Conservation (phyloP, 2,888 invertebrate genomes). For the Lapara coniferarum region DNA sequence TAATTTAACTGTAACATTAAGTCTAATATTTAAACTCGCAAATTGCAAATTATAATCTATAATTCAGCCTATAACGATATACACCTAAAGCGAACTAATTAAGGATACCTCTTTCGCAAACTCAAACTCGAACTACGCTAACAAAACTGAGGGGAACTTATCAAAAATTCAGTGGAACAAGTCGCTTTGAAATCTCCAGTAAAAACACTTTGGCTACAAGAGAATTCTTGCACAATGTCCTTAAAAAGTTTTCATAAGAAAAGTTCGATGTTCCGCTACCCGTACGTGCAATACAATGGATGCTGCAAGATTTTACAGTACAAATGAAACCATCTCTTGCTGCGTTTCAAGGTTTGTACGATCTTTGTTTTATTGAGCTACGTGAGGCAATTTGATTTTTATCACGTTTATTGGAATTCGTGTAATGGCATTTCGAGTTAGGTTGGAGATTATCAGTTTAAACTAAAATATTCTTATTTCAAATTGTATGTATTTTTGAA, state of each 20-base stretch:
- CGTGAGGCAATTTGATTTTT: slow-evolving; percentile 10
- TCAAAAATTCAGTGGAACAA: slow-evolving; percentile 34
- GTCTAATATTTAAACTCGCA: neutral
- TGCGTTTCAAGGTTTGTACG: slow-evolving; percentile 8
- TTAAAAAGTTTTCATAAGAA: slow-evolving; percentile 67
- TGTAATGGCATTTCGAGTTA: no score
- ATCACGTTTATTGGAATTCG: neutral
- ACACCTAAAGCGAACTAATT: slow-evolving; percentile 17
- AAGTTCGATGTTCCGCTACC: slow-evolving; percentile 48
- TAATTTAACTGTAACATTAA: no score
- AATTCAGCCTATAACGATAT: neutral
- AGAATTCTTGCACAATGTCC: slow-evolving; percentile 55
- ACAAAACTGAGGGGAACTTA: slow-evolving; percentile 32
- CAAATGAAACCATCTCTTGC: slow-evolving; percentile 13
- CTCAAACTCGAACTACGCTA: neutral
- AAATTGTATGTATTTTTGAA: no score
- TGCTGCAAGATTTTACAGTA: slow-evolving; percentile 18
- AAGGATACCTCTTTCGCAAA: neutral
- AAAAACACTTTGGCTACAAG: slow-evolving; percentile 46
- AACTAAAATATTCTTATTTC: no score
- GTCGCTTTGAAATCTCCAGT: slow-evolving; percentile 38
- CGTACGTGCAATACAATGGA: slow-evolving; percentile 18
- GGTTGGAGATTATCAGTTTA: no score
- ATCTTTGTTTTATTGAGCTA: slow-evolving; percentile 13
- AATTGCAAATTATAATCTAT: neutral